Conservation (phyloP, 1,140 invertebrate species). For the Lordiphosa collinella region DNA sequence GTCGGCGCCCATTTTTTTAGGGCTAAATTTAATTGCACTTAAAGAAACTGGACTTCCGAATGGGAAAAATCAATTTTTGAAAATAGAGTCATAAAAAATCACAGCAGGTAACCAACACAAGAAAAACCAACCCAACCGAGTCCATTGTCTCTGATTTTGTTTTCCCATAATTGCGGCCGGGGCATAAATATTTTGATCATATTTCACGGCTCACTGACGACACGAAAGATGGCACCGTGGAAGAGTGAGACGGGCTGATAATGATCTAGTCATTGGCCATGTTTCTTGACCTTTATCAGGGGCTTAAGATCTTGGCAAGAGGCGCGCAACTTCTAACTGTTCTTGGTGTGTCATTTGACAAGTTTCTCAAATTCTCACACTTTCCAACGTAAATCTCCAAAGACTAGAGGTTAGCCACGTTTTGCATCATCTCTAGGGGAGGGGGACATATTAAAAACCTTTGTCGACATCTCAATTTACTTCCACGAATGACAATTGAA, state of each 20-base stretch:
- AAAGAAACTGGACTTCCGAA: conserved; percentile 57
- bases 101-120: conserved; percentile 56
- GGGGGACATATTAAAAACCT: conserved; percentile 26
- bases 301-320: conserved; percentile 1
- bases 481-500: conserved; percentile 56
- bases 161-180: conserved; percentile 60
- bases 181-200: conserved; percentile 73
- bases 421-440: conserved; percentile 53
- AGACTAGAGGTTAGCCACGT: conserved; percentile 42
- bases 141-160: conserved; percentile 43
- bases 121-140: conserved; percentile 30
- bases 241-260: conserved; percentile 27
- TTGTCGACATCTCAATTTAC: conserved; percentile 67
- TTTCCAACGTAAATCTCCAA: conserved; percentile 70
- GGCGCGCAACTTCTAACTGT: conserved; percentile 32
- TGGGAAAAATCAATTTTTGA: conserved; percentile 54
- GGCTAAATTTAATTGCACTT: conserved; percentile 47
- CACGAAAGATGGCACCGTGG: conserved; percentile 7
- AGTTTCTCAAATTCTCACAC: conserved; percentile 68
- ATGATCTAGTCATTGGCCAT: conserved; percentile 49
- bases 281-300: conserved; percentile 7
- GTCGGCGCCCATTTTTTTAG: neutral
- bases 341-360: conserved; percentile 50
- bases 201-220: conserved; percentile 66
- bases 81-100: conserved; percentile 70